phyloP scores from a whole-genome alignment of 2,797 vertebrate species.

The Galaxias olidus region DNA sequence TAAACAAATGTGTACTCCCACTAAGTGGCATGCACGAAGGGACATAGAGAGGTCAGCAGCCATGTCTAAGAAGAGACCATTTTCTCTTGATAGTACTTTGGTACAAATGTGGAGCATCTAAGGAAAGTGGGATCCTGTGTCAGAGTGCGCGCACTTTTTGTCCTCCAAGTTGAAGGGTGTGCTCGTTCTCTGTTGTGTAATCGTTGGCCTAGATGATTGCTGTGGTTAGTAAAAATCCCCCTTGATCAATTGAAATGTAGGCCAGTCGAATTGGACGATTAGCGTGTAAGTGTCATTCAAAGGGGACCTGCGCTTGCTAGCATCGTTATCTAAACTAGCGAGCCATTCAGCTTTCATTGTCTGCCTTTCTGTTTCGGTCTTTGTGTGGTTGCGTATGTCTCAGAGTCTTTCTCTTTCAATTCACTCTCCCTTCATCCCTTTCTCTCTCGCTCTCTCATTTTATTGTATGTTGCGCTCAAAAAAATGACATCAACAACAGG shows the following conservation, averaged over 20 bases:
- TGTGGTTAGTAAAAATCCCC: not conserved
- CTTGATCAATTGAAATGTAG: not conserved
- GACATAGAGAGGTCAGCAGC: too few relatives aligned
- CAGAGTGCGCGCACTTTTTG: too few relatives aligned
- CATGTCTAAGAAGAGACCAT: too few relatives aligned
- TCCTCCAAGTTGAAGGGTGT: too few relatives aligned
- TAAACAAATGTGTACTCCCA: too few relatives aligned
- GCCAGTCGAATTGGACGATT: not conserved
- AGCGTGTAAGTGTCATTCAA: slow-evolving; percentile 34
- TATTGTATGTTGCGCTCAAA: slow-evolving; percentile 46
- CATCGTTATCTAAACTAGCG: slow-evolving; percentile 3
- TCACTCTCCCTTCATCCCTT: not conserved
- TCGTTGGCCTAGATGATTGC: not conserved
- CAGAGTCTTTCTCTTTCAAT: not conserved
- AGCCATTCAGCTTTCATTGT: slow-evolving; percentile 14
- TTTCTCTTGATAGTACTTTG: too few relatives aligned
- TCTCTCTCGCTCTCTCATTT: slow-evolving; percentile 44
- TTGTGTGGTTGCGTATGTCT: not conserved
- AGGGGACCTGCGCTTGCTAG: slow-evolving; percentile 27
- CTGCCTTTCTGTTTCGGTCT: not conserved
- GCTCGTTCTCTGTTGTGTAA: not conserved
- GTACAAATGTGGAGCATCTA: too few relatives aligned
- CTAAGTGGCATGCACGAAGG: too few relatives aligned
- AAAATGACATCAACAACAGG: slow-evolving; percentile 58
- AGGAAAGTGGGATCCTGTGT: too few relatives aligned